These are phyloP conservation scores for Amphimallon solstitiale DNA, from an alignment of 2,888 invertebrate species.

Conservation along the genomic window DNA sequence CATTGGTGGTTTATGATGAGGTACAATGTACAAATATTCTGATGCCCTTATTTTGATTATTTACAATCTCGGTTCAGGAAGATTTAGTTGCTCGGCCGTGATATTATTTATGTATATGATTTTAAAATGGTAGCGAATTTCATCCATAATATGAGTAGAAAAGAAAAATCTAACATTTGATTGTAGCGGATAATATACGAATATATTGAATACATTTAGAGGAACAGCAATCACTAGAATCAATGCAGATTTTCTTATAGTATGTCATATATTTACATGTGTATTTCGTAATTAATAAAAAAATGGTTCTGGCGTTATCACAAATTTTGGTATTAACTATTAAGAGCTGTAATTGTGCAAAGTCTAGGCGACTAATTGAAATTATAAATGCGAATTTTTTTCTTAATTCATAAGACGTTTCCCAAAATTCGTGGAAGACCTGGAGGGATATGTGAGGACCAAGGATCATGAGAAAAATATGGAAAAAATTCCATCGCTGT, in stretches of 20 bases:
- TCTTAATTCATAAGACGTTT: too few relatives aligned
- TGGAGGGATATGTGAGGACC: too few relatives aligned
- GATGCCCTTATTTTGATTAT: constrained; percentile 8
- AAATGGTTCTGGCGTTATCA: constrained; percentile 25
- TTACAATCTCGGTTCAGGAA: constrained; percentile 20
- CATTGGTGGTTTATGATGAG: constrained; percentile 27
- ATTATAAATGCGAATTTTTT: too few relatives aligned
- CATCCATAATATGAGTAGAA: neutral
- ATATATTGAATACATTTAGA: constrained; percentile 24
- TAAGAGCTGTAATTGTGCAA: constrained; percentile 16
- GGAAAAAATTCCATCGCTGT: too few relatives aligned
- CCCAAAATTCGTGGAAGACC: too few relatives aligned
- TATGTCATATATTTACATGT: neutral
- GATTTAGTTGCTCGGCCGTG: constrained; percentile 15
- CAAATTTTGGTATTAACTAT: constrained; percentile 23
- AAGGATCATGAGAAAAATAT: too few relatives aligned
- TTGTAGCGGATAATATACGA: constrained; percentile 18
- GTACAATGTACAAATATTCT: constrained; percentile 9
- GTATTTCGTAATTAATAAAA: constrained; percentile 5
- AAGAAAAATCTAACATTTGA: constrained; percentile 25
- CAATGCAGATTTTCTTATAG: constrained; percentile 19
- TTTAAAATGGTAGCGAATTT: neutral
- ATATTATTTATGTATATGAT: neutral
- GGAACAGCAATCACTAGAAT: constrained; percentile 31
- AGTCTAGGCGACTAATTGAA: neutral